These are phyloP conservation scores for Perithous albicinctus DNA, from an alignment of 2,888 invertebrate species.

Conservation along the genomic window DNA sequence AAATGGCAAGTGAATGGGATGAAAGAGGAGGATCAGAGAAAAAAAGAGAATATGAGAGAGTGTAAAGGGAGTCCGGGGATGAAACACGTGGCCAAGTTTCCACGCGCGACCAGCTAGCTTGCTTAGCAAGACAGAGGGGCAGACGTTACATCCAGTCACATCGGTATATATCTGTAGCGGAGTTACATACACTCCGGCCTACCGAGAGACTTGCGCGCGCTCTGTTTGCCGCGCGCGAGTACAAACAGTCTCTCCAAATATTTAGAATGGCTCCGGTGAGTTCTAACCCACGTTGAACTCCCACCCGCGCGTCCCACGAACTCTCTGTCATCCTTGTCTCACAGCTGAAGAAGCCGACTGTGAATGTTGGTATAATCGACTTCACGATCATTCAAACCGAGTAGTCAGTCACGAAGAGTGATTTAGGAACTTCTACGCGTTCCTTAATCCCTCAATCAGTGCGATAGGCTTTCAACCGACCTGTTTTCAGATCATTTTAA, in stretches of 20 bases:
- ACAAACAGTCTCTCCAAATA: constrained; percentile 25
- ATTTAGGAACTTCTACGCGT: background rate
- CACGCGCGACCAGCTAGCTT: constrained; percentile 7
- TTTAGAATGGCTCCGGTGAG: constrained; percentile 32
- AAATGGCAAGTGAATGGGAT: constrained; percentile 14
- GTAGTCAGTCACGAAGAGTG: background rate
- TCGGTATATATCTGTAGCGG: background rate
- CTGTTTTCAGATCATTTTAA: background rate
- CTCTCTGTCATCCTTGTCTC: background rate
- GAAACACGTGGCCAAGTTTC: constrained; percentile 20
- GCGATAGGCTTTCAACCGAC: background rate
- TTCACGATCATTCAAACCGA: background rate
- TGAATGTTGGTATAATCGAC: background rate
- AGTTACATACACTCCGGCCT: background rate
- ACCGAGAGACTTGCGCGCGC: background rate
- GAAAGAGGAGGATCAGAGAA: background rate
- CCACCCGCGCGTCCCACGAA: background rate
- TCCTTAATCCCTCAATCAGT: background rate
- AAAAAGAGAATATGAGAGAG: constrained; percentile 27
- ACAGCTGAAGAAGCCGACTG: background rate
- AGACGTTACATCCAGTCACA: background rate
- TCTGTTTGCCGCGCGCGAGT: background rate
- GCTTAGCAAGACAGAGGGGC: background rate
- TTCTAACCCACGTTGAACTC: constrained; percentile 38
- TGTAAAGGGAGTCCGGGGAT: background rate